Base-by-base conservation (phyloP, 2,113 vertebrate species). In the Mellivora capensis region DNA sequence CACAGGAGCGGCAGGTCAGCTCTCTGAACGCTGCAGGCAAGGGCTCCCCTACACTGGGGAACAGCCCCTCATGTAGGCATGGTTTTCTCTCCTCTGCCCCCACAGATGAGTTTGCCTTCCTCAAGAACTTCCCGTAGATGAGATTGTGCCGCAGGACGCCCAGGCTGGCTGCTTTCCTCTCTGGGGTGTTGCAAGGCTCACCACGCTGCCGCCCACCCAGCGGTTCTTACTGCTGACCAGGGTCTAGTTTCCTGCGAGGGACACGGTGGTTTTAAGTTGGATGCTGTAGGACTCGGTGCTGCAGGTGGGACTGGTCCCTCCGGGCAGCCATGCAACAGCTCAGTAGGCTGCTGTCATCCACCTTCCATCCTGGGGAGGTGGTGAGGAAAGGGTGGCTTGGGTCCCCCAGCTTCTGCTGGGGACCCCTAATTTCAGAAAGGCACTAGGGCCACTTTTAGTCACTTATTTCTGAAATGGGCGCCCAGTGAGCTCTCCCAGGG, bases 131-230 rank as follows among this genome's bases (percentile, higher is more conserved):
- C 23, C 67, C 17, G 12, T 18, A 47, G 67, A 27, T 5, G 13
- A 64, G 31, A 62, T 34, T 0, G 0, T 1, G 7, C 34, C 18
- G 69, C 4, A 0, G 6, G 62, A 23, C 0, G 0, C 11, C 27
- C 18, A 2, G 31, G 21, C 11, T 2, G 31, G 31, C n/a, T n/a
- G 64, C 37, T 23, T 42, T 42, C 62, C 4, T 5, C 77, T 76
- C 39, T 23, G 12, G 77, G 37, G 25, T 59, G 49, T 49, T 21
- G 15, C 9, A 2, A 64, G 62, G 27, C 39, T 39, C 4, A 7
- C 21, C 34, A 44, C 0, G 2, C 74, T 17, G 37, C 69, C 2
- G 1, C 59, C 31, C 81, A 2, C 34, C 25, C 0, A 7, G n/a
- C 52, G 49, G 86, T 59, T 47, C 31, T 94, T 39, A 15, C 3